Base-by-base conservation (phyloP, 2,113 vertebrate species). In the Rutilus rutilus region DNA sequence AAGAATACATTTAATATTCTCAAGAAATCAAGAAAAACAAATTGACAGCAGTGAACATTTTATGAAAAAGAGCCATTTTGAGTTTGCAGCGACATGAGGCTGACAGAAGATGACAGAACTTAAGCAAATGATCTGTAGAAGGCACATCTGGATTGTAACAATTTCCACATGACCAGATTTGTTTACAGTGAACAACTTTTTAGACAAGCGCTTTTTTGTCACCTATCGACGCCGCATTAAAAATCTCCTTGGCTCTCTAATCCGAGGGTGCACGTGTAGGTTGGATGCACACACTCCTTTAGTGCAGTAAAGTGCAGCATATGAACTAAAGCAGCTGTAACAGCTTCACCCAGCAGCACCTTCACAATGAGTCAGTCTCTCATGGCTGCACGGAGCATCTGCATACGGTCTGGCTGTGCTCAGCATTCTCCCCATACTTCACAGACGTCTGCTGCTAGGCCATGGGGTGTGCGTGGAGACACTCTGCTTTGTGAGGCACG, bases 361-460 rank as follows among this genome's bases (percentile, higher is more conserved):
- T 30, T 47, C 78, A 27, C 54, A 78, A 52, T 76, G 25, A 52
- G 45, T 9, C 74, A 9, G 47, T 54, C 74, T 76, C 74, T 78
- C 77, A 59, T 59, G 30, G 57, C 39, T 82, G 82, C 60, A 86
- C 47, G 60, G 45, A 86, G 88, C 88, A 86, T 85, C 84, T 88
- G 85, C 81, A 80, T 86, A 88, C 83, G 76, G 87, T 86, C 85
- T 86, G 85, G 50, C 80, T 83, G n/a, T n/a, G 80, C 84, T 86
- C 86, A 76, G 67, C 47, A 69, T 85, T 86, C 84, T 84, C 74
- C 60, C 50, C 75, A 76, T 30, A 67, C 59, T 57, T 78, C 75
- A 85, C 47, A 78, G 65, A 23, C 82, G 50, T 83, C 83, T 84
- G 52, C 85, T 78, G 82, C 78, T 85, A 65, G 79, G 74, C 88